Percentiles rank a stretch among this genome's conserved stretches.
Evolutionary conservation across 2,113 vertebrate species (phyloP).

Genomic region (Urocolius indicus): DNA sequence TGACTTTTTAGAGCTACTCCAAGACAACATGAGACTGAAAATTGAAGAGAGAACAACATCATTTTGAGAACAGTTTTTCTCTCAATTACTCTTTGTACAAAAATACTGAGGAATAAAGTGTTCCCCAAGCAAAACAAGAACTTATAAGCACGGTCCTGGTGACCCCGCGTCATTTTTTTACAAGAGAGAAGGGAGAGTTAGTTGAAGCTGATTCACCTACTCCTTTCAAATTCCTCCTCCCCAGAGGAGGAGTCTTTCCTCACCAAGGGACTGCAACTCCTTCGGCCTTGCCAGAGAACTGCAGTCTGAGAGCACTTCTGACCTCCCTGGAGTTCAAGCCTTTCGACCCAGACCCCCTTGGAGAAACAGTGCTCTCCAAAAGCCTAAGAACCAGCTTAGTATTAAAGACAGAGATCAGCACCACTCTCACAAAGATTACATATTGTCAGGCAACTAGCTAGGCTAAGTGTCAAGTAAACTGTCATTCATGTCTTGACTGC

Average conservation of each 20-base stretch:
- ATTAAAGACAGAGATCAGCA: background rate
- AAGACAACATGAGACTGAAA: background rate
- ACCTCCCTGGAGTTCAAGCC: background rate
- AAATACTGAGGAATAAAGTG: background rate
- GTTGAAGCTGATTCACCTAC: background rate
- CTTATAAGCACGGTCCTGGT: accelerated
- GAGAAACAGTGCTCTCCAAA: background rate
- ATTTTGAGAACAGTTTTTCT: background rate
- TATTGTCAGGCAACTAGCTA: background rate
- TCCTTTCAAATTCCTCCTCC: background rate
- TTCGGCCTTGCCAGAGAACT: background rate
- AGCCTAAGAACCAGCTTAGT: background rate
- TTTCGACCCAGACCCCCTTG: background rate
- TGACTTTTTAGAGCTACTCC: background rate
- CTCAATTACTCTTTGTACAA: background rate
- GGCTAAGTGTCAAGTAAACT: background rate
- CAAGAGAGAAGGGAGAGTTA: background rate
- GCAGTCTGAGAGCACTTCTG: background rate
- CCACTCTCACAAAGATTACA: background rate
- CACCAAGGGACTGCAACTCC: background rate
- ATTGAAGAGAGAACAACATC: background rate
- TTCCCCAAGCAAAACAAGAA: background rate
- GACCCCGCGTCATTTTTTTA: background rate
- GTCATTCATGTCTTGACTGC: background rate
- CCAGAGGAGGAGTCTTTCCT: background rate